These are phyloP conservation scores for Falco concolor DNA, from an alignment of 2,797 vertebrate species.

Conservation along the genomic window DNA sequence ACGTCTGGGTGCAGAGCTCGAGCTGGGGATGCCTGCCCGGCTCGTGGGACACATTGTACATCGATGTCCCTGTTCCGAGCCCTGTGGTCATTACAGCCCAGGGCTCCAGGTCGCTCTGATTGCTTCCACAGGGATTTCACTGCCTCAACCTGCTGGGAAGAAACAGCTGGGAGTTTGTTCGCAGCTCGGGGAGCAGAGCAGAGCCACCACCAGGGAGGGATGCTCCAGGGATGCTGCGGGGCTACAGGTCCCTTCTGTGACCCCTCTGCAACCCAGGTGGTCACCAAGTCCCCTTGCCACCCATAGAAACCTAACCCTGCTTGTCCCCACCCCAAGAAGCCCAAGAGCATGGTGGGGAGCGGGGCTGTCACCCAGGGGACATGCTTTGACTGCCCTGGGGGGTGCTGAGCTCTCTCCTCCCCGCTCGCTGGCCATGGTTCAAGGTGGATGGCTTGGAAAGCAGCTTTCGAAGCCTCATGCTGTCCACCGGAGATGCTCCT, in stretches of 20 bases:
- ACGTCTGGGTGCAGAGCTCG: neutral
- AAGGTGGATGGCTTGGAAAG: neutral
- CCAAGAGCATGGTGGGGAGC: neutral
- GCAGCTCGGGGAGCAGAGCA: neutral
- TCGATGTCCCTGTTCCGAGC: neutral
- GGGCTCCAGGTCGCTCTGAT: neutral
- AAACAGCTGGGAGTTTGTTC: too few species aligned
- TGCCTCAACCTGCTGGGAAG: neutral
- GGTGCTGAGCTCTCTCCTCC: neutral
- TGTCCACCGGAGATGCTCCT: neutral
- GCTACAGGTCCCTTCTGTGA: neutral
- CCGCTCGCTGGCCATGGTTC: accelerated
- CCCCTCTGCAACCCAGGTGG: neutral
- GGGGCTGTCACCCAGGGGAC: neutral
- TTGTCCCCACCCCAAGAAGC: neutral
- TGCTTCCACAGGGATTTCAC: neutral
- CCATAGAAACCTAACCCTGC: neutral
- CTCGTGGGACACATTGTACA: neutral
- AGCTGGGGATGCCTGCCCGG: neutral
- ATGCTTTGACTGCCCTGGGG: accelerated
- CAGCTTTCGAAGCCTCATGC: neutral
- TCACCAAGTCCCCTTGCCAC: neutral
- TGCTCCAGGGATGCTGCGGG: neutral
- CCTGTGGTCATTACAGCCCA: neutral
- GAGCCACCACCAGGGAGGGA: neutral